These are phyloP conservation scores for Alcis repandata DNA, from an alignment of 2,888 invertebrate species.

Conservation along the genomic window DNA sequence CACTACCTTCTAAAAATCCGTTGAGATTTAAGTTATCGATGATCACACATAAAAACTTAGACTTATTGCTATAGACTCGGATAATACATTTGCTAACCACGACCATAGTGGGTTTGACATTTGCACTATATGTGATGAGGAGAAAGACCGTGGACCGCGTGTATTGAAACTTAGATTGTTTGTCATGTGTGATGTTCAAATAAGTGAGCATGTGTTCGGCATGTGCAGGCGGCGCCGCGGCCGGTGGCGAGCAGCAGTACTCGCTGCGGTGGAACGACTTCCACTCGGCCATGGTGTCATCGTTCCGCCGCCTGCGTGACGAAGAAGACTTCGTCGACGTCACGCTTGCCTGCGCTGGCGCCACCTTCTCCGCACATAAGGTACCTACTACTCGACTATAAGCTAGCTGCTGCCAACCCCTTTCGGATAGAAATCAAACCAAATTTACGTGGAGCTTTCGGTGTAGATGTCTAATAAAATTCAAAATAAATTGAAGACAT, in stretches of 20 bases:
- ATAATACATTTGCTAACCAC: too few relatives aligned
- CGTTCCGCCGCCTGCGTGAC: constrained; percentile 95
- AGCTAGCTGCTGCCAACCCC: too few relatives aligned
- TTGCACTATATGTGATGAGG: too few relatives aligned
- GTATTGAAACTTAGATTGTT: neutral
- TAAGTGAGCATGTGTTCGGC: constrained; percentile 28
- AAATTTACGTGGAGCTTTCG: too few relatives aligned
- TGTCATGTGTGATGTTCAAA: neutral
- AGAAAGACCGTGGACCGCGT: neutral
- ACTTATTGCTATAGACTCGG: too few relatives aligned
- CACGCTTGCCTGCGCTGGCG: constrained; percentile 96
- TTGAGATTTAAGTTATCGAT: too few relatives aligned
- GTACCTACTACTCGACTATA: constrained; percentile 59
- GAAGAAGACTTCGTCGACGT: constrained; percentile 98
- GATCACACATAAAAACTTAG: too few relatives aligned
- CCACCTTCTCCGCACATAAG: constrained; percentile 96
- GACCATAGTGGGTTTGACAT: too few relatives aligned
- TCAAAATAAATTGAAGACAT: too few relatives aligned
- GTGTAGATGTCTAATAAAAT: too few relatives aligned
- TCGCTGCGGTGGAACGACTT: constrained; percentile 98
- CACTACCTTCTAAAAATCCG: too few relatives aligned
- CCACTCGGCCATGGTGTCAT: constrained; percentile 95
- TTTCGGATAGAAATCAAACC: neutral
- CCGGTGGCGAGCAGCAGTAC: constrained; percentile 93
- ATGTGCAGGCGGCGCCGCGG: constrained; percentile 75